phyloP scores from a whole-genome alignment of 2,888 invertebrate species.

The Conus canariensis region DNA sequence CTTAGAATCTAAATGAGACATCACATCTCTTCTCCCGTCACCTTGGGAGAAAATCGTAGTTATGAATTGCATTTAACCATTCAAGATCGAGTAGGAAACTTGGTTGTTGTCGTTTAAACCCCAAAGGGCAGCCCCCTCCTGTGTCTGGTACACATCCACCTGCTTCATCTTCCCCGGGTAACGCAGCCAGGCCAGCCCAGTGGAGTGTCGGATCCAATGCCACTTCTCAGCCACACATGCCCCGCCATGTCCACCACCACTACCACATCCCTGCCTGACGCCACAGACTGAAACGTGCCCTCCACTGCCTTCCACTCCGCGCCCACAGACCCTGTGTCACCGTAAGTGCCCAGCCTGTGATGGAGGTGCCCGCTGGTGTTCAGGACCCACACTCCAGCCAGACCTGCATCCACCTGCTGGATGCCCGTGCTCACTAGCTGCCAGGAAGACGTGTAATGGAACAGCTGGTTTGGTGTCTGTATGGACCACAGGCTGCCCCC shows the following conservation, averaged over 20 bases:
- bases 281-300: neutral
- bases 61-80: neutral
- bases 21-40: too few species aligned
- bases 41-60: too few species aligned
- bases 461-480: neutral
- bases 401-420: conserved; percentile 2
- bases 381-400: conserved; percentile 17
- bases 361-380: neutral
- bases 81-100: neutral
- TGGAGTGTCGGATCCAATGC: neutral
- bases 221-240: neutral
- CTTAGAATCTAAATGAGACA: too few species aligned
- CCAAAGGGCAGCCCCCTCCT: neutral
- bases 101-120: neutral
- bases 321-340: neutral
- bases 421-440: neutral
- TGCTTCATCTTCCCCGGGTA: neutral
- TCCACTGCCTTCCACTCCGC: neutral
- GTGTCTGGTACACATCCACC: neutral
- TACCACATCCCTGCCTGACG: neutral
- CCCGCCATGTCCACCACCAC: neutral
- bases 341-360: neutral
- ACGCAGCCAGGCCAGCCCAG: neutral
- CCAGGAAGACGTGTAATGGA: neutral
- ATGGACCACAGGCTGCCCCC: conserved; percentile 6